phyloP scores from a whole-genome alignment of 2,797 vertebrate species.

The Melopsittacus undulatus region DNA sequence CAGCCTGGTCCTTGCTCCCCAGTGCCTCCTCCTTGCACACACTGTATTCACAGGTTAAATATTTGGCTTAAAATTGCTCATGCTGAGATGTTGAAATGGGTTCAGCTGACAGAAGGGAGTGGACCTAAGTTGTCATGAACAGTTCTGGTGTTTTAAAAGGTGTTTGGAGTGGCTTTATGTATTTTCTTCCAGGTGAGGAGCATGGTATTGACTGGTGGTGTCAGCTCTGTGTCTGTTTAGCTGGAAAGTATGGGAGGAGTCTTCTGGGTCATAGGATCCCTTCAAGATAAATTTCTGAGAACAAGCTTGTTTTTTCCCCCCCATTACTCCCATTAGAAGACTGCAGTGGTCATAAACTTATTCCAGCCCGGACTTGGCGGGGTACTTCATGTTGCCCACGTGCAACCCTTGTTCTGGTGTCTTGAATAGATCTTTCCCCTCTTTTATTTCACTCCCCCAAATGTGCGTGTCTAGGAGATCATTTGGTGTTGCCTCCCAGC shows the following conservation, averaged over 20 bases:
- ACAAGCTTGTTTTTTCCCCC: constrained; percentile 54
- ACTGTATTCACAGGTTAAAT: not conserved
- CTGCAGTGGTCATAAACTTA: constrained; percentile 59
- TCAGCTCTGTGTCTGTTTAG: not conserved
- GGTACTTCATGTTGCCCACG: constrained; percentile 31
- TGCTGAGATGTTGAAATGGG: not conserved
- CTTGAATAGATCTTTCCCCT: not conserved
- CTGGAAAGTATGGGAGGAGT: not conserved
- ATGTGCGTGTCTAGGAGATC: not conserved
- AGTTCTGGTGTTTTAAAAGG: rapidly evolving
- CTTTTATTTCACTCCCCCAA: not conserved
- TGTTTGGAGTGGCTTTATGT: not conserved
- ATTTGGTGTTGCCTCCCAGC: not conserved
- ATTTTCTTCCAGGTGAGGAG: constrained; percentile 4
- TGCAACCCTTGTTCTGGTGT: constrained; percentile 19
- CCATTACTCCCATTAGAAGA: constrained; percentile 61
- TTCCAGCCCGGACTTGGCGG: constrained; percentile 35
- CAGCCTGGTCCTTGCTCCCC: not conserved
- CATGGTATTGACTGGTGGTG: not conserved
- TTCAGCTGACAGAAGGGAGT: not conserved
- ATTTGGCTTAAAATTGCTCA: not conserved
- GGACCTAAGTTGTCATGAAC: not conserved
- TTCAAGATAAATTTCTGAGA: constrained; percentile 38
- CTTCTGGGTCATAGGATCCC: constrained; percentile 58
- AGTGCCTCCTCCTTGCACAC: not conserved